Evolutionary conservation across 2,113 vertebrate species (phyloP).

Genomic region (Oncorhynchus masou): DNA sequence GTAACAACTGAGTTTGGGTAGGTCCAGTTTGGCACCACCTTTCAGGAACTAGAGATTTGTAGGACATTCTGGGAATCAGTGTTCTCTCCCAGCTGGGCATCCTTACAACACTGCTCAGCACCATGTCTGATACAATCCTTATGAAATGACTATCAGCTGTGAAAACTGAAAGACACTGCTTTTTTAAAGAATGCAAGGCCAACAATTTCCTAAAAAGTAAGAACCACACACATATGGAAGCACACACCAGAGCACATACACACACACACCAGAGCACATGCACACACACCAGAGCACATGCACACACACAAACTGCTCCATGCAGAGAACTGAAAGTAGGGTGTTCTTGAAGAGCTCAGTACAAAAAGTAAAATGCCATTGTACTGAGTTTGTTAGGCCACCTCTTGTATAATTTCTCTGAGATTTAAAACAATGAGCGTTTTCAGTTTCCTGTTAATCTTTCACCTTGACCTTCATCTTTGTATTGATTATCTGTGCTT

Average conservation of each 20-base stretch:
- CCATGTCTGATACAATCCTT: not conserved
- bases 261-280: not conserved
- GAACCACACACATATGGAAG: constrained; percentile 6
- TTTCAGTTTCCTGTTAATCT: too few species aligned
- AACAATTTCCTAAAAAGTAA: constrained; percentile 1
- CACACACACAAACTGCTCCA: not conserved
- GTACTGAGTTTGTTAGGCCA: not conserved
- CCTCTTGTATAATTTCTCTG: too few species aligned
- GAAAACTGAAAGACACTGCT: constrained; percentile 21
- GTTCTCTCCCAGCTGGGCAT: not conserved
- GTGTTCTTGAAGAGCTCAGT: constrained; percentile 9
- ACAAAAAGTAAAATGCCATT: not conserved
- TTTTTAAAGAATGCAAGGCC: constrained; percentile 7
- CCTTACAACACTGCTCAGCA: not conserved
- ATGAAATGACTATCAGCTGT: constrained; percentile 29
- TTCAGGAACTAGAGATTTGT: not conserved
- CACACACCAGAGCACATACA: not conserved
- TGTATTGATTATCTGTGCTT: too few species aligned
- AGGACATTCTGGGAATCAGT: not conserved
- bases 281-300: too few species aligned
- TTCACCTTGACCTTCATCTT: too few species aligned
- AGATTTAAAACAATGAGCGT: too few species aligned
- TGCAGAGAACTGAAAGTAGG: constrained; percentile 5
- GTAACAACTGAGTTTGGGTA: too few species aligned
- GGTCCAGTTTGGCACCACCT: too few species aligned